Evolutionary conservation across 2,888 invertebrate species (phyloP), one percentile per base, ranked within the genome.

Genomic region (Rhogogaster chlorosoma): DNA sequence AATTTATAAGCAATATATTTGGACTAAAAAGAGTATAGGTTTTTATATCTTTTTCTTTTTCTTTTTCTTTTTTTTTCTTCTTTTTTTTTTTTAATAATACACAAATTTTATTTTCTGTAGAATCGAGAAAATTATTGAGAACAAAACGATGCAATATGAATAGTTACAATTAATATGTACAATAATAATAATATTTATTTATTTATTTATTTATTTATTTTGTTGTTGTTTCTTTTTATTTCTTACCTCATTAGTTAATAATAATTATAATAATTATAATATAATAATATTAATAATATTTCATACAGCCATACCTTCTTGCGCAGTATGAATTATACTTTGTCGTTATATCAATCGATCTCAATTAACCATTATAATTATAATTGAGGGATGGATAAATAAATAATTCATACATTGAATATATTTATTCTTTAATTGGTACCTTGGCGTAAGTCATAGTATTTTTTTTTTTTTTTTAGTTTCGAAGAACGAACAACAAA

Each of bases 81-180:
- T 29, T 57, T 26, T 53, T 38, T 42, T 85, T 86, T 86, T 87
- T 92, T 93, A 94, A 94, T 94, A 94, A 94, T 94, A 94, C 94
- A 94, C 94, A 94, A 94, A 94, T 94, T 88, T 90, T 88, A 88
- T 91, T 91, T 92, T 93, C 91, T 91, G 93, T 93, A 93, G 93
- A 94, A 94, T 93, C 92, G 93, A 93, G 91, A 93, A 94, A 94
- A 93, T 93, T 91, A 93, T 94, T 92, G 93, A 93, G 93, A 93
- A 94, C 93, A 94, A 92, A 94, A 94, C 93, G 93, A 93, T 94
- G 94, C 94, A 94, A 94, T 94, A 94, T 94, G 94, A 94, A 94
- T 93, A 94, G 93, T 94, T 94, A 94, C 94, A 94, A 94, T 92
- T 94, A 92, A 91, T 93, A 94, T 94, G 92, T 94, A 94, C 94